A percentile compares a stretch with the other conserved stretches of the same genome.
Conservation (phyloP, 2,797 vertebrate species). For the Acomys russatus region DNA sequence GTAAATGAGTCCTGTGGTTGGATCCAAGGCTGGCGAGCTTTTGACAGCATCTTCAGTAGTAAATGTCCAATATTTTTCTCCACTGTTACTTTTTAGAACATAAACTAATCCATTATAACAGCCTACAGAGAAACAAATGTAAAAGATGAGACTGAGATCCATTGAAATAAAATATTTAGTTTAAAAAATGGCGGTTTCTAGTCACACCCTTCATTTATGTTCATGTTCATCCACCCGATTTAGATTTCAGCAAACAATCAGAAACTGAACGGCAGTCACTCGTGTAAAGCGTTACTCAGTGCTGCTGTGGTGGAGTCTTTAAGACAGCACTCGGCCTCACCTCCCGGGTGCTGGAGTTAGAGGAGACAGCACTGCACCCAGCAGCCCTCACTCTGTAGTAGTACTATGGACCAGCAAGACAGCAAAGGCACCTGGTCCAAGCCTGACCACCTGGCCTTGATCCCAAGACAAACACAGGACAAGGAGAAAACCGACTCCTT, state of each 20-base stretch:
- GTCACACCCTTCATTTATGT: background rate
- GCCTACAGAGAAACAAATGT: constrained; percentile 88
- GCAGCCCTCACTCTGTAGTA: background rate
- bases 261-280: background rate
- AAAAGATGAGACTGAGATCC: constrained; percentile 32
- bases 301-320: background rate
- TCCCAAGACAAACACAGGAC: too few species aligned
- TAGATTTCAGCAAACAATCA: constrained; percentile 33
- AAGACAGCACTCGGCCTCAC: background rate
- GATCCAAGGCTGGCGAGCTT: constrained; percentile 93
- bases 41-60: constrained; percentile 94
- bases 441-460: background rate
- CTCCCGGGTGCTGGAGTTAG: background rate
- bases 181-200: constrained; percentile 26
- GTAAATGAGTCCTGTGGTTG: constrained; percentile 91
- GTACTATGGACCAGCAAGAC: background rate
- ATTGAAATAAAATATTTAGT: constrained; percentile 47
- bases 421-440: background rate
- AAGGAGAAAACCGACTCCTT: background rate
- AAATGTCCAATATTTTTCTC: constrained; percentile 93
- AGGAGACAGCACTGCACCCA: too few species aligned
- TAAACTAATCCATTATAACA: constrained; percentile 95
- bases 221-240: background rate
- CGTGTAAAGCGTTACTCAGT: background rate
- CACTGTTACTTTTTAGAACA: constrained; percentile 90